Evolutionary conservation across 2,113 vertebrate genomes (phyloP), one percentile per base, ranked within the genome.

Genomic region (Aegypius monachus): DNA sequence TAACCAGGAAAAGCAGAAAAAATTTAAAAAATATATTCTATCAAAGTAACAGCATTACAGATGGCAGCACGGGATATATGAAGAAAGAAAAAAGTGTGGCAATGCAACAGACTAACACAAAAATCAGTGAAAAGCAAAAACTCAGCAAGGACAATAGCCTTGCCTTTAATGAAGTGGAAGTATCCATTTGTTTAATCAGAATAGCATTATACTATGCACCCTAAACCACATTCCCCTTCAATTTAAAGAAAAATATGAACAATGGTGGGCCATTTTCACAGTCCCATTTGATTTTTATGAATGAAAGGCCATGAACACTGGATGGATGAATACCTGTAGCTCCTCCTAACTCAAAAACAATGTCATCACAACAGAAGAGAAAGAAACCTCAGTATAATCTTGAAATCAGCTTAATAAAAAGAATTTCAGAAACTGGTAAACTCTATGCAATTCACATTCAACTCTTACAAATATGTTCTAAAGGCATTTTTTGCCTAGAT

Each of bases 121-220:
- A 96, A 96, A 90, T 32, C 43, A 73, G 29, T 56, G 78, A 88
- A 86, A 93, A 61, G 34, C 29, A 59, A 95, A 81, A 93, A 15
- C 22, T 85, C 65, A 53, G n/a, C 45, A 38, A 45, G 53, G 62
- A 55, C 26, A 52, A 47, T 16, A 58, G 36, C 47, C 38, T 80
- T 65, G 74, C 36, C 53, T 82, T 80, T 80, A 88, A 52, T 6
- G 13, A 93, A 95, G 55, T 21, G 21, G 34, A 52, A 82, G 19
- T 4, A 5, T 16, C 61, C 32, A 43, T 23, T 82, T 94, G 45
- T 52, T 93, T 70, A 73, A 55, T 21, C 79, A 84, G 71, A 72
- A 36, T 7, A 62, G 36, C 29, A 31, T 82, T 40, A n/a, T 16
- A 50, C 21, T 84, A 11, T 4, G 75, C 4, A 7, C 17, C 83